Evolutionary conservation across 2,113 vertebrate genomes (phyloP).

Genomic region (Atherinomorus stipes): DNA sequence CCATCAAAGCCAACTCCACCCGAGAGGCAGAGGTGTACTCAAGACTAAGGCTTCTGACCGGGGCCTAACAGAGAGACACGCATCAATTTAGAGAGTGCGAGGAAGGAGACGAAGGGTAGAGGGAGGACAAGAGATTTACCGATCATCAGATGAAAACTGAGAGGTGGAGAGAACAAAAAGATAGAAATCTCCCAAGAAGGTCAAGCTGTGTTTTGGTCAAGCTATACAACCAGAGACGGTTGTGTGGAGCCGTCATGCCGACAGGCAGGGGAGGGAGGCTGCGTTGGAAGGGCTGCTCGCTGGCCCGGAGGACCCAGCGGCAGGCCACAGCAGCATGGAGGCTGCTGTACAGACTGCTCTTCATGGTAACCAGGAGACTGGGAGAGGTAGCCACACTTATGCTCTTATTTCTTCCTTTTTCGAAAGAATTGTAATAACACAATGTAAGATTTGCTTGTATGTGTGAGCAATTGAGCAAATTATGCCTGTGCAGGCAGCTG

Average conservation of each 20-base stretch:
- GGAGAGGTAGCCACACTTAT: slow-evolving; percentile 16
- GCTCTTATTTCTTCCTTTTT: slow-evolving; percentile 7
- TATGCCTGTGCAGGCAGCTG: background rate
- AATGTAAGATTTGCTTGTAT: background rate
- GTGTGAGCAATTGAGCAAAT: background rate
- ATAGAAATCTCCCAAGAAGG: background rate
- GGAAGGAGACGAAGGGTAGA: slow-evolving; percentile 6
- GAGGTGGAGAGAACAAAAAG: background rate
- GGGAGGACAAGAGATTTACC: slow-evolving; percentile 21
- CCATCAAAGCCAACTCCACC: slow-evolving; percentile 37
- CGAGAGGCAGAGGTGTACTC: slow-evolving; percentile 35
- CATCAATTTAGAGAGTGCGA: background rate
- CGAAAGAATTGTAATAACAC: background rate
- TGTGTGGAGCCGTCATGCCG: slow-evolving; percentile 72
- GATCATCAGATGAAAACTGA: slow-evolving; percentile 14
- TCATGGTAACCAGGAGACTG: slow-evolving; percentile 71
- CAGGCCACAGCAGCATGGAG: slow-evolving; percentile 81
- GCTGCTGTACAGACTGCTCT: slow-evolving; percentile 83
- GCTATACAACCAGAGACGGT: background rate
- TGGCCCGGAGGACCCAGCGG: slow-evolving; percentile 81
- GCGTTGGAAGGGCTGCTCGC: slow-evolving; percentile 80
- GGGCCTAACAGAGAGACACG: slow-evolving; percentile 14
- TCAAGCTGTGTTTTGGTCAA: background rate
- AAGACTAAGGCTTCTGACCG: slow-evolving; percentile 20
- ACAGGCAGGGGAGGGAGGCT: slow-evolving; percentile 76